These are phyloP conservation scores for Perca schrenkii DNA, from an alignment of 2,113 vertebrate genomes.

Conservation along the genomic window DNA sequence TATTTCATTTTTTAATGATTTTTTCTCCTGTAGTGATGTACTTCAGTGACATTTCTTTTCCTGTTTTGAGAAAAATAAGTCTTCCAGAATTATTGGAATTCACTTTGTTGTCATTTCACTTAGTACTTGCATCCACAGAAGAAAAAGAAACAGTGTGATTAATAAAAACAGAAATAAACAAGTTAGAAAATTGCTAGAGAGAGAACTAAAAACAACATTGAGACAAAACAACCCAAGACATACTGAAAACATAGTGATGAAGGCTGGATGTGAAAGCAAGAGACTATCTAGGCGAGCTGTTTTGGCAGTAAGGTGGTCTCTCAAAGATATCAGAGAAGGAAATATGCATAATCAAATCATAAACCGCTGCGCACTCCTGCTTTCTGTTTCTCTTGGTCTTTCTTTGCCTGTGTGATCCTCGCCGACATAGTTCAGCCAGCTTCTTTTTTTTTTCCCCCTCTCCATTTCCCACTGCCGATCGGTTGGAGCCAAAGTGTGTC, in stretches of 20 bases:
- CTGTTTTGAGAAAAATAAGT: not conserved
- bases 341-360: not conserved
- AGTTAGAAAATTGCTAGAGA: no score
- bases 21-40: no score
- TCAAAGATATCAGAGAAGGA: not conserved
- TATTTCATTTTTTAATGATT: no score
- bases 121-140: no score
- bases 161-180: no score
- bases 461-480: not conserved
- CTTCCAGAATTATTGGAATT: not conserved
- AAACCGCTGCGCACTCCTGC: not conserved
- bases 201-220: no score
- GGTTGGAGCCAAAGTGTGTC: not conserved
- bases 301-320: not conserved
- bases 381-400: not conserved
- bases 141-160: no score
- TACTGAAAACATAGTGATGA: no score
- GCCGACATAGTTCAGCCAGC: constrained; percentile 10
- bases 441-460: not conserved
- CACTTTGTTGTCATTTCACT: no score
- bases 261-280: not conserved
- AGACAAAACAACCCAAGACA: no score
- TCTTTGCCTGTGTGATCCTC: not conserved
- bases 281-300: not conserved
- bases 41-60: no score